These are phyloP conservation scores for Syrista parreyssii DNA, from an alignment of 2,888 invertebrate species.

Conservation along the genomic window DNA sequence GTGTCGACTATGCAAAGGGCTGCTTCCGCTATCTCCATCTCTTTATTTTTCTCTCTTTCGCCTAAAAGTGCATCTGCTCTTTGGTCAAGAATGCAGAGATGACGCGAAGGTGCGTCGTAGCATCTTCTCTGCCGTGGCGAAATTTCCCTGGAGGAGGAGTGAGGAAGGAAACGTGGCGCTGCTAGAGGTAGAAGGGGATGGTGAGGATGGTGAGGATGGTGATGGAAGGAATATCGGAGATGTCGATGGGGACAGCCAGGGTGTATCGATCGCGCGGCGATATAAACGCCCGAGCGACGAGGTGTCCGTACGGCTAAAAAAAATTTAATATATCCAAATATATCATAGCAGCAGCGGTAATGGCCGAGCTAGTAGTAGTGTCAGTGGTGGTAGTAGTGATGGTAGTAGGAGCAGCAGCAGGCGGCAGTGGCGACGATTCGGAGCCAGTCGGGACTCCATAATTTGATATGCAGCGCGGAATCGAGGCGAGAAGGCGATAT, in stretches of 20 bases:
- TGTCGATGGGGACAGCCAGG: conserved; percentile 7
- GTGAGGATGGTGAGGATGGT: neutral
- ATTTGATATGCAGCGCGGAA: conserved; percentile 61
- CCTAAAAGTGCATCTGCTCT: neutral
- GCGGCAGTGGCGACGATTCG: conserved; percentile 43
- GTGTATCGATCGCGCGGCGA: conserved; percentile 30
- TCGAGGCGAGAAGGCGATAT: conserved; percentile 46
- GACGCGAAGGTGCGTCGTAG: too few species aligned
- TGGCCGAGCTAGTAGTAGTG: conserved; percentile 29
- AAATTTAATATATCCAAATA: conserved; percentile 66
- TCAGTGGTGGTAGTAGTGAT: too few species aligned
- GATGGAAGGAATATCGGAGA: neutral
- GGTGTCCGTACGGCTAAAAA: conserved; percentile 45
- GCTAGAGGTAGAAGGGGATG: neutral
- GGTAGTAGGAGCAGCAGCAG: too few species aligned
- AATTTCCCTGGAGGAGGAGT: neutral
- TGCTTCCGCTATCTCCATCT: neutral
- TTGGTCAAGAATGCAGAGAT: neutral
- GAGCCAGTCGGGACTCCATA: conserved; percentile 64
- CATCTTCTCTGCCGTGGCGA: too few species aligned
- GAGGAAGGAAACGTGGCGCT: neutral
- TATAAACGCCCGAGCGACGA: conserved; percentile 18
- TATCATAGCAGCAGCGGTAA: conserved; percentile 60
- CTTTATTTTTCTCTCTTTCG: neutral
- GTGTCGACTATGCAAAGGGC: conserved; percentile 57